Conservation (phyloP, 2,797 vertebrate genomes). For the Sternarchorhynchus goeldii region DNA sequence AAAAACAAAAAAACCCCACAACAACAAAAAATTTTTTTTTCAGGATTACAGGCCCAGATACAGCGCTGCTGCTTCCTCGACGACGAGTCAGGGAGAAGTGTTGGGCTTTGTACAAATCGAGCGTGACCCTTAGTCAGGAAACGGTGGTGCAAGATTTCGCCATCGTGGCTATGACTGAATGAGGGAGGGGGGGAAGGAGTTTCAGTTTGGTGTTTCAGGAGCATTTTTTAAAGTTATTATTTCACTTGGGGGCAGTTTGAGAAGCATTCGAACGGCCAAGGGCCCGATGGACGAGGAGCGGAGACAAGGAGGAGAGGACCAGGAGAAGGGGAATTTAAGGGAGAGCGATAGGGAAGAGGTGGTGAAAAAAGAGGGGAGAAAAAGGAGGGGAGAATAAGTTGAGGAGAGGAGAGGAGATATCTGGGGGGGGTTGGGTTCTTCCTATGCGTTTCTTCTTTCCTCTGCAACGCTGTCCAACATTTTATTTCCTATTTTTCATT, state of each 20-base stretch:
- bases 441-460: not conserved
- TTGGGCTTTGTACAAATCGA: not conserved
- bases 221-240: not conserved
- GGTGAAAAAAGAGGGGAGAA: not conserved
- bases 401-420: not conserved
- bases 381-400: not conserved
- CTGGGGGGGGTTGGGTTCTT: not conserved
- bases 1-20: not conserved
- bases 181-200: not conserved
- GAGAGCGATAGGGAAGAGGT: not conserved
- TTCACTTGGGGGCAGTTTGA: constrained; percentile 21
- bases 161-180: not conserved
- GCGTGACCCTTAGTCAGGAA: not conserved
- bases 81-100: constrained; percentile 6
- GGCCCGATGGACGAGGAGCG: constrained; percentile 32
- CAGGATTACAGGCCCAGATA: constrained; percentile 19
- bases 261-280: constrained; percentile 36
- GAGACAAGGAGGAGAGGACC: constrained; percentile 1
- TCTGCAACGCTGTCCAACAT: too few species aligned
- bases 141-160: not conserved
- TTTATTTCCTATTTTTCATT: too few species aligned
- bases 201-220: too few species aligned
- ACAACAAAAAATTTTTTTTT: too few species aligned
- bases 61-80: not conserved
- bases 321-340: not conserved